A percentile compares a stretch with the other conserved stretches of the same genome.
phyloP scores from a whole-genome alignment of 2,113 vertebrate species.

The Aspiorhynchus laticeps region DNA sequence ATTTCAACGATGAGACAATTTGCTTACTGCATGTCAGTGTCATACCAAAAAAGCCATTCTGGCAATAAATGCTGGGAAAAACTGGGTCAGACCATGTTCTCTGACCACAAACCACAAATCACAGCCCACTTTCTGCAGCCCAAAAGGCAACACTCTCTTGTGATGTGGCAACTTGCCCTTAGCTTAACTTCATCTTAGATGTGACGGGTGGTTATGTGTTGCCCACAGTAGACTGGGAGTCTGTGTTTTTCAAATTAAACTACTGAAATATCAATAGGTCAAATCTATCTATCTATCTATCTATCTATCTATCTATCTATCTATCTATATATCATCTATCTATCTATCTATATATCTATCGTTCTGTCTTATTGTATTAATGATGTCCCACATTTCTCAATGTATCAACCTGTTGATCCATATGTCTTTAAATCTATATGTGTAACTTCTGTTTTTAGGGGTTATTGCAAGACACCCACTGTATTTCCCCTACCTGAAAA shows the following conservation, averaged over 20 bases:
- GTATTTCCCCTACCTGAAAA: constrained; percentile 86
- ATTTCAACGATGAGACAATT: constrained; percentile 14
- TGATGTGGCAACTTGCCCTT: constrained; percentile 3
- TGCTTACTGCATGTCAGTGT: constrained; percentile 5
- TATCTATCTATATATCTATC: not conserved
- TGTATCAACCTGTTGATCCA: not conserved
- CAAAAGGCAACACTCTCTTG: constrained; percentile 25
- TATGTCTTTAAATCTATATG: not conserved
- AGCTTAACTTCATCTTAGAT: not conserved
- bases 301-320: not conserved
- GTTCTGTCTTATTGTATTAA: not conserved
- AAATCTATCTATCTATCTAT: not conserved
- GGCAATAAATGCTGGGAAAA: constrained; percentile 8
- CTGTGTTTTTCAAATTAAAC: not conserved
- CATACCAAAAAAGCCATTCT: constrained; percentile 5
- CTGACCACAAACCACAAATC: constrained; percentile 36
- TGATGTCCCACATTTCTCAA: not conserved
- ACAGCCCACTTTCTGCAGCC: constrained; percentile 1
- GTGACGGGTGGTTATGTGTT: not conserved
- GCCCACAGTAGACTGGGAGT: constrained; percentile 7
- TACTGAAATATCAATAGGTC: too few species aligned
- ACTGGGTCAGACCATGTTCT: constrained; percentile 28
- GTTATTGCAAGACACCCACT: constrained; percentile 83
- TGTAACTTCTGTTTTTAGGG: constrained; percentile 64
- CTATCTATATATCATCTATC: not conserved